Evolutionary conservation across 37 sponge, comb jelly and placozoan species (phyloP).

Genomic region (Corticium candelabrum): DNA sequence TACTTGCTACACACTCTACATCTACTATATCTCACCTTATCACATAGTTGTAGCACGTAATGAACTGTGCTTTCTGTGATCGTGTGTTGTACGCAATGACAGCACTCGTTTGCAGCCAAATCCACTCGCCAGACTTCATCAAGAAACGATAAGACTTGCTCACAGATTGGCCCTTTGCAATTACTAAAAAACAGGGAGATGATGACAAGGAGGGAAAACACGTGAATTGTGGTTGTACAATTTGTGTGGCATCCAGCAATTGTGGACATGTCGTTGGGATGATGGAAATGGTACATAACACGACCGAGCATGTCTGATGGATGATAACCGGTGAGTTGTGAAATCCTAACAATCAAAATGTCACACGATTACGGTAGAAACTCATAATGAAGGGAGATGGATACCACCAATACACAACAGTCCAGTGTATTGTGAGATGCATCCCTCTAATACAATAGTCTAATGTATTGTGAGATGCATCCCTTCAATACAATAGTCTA

Average conservation of each 20-base stretch:
- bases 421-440: too few species aligned
- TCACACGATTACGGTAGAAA: too few species aligned
- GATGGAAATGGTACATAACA: background rate
- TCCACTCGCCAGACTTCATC: background rate
- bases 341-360: conserved; percentile 1
- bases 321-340: background rate
- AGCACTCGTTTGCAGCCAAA: background rate
- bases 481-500: too few species aligned
- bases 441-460: too few species aligned
- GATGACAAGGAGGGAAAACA: too few species aligned
- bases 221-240: background rate
- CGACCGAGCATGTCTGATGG: background rate
- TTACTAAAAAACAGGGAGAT: too few species aligned
- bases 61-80: background rate
- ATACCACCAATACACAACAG: too few species aligned
- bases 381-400: too few species aligned
- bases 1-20: too few species aligned
- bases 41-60: background rate
- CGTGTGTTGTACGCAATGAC: background rate
- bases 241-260: conserved; percentile 1
- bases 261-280: conserved; percentile 2
- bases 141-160: background rate
- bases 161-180: conserved; percentile 2
- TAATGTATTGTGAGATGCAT: too few species aligned
- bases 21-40: background rate